A percentile compares a stretch with the other conserved stretches of the same genome.
Evolutionary conservation across 30 jellyfish, hydroid and myxozoan species (phyloP).

Genomic region (Turritopsis dohrnii): DNA sequence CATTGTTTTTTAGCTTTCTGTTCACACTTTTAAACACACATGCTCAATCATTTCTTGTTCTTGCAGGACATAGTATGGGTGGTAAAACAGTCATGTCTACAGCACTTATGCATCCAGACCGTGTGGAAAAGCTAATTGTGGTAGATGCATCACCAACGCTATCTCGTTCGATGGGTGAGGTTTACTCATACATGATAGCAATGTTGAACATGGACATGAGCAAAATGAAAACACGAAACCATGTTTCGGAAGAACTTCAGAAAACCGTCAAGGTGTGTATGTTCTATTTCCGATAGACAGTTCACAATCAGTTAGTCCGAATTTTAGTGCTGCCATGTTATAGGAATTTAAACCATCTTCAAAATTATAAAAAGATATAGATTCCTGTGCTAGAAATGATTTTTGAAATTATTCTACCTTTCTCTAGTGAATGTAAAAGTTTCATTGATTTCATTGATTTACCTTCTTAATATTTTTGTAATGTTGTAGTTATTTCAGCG

Average conservation of each 20-base stretch:
- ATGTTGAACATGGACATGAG: conserved; percentile 53
- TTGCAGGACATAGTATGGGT: conserved; percentile 85
- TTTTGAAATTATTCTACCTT: too few relatives aligned
- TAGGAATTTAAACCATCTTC: too few relatives aligned
- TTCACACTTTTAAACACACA: background rate
- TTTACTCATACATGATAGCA: conserved; percentile 47
- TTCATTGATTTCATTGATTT: too few relatives aligned
- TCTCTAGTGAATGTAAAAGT: too few relatives aligned
- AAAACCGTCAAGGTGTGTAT: conserved; percentile 47
- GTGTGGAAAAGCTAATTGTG: conserved; percentile 47
- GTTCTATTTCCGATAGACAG: too few relatives aligned
- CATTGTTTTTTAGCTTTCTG: too few relatives aligned
- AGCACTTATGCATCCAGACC: conserved; percentile 42
- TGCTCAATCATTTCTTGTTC: background rate
- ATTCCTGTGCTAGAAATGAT: too few relatives aligned
- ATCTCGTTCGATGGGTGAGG: conserved; percentile 49
- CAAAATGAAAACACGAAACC: conserved; percentile 25
- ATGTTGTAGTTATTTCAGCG: too few relatives aligned
- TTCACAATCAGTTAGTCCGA: too few relatives aligned
- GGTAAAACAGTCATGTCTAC: conserved; percentile 71
- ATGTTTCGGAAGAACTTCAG: conserved; percentile 41
- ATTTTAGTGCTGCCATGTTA: too few relatives aligned
- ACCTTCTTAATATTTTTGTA: too few relatives aligned
- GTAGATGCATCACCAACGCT: conserved; percentile 75
- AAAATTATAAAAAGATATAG: too few relatives aligned